Base-by-base conservation (phyloP, 2,113 vertebrate species). In the Mustela nigripes region DNA sequence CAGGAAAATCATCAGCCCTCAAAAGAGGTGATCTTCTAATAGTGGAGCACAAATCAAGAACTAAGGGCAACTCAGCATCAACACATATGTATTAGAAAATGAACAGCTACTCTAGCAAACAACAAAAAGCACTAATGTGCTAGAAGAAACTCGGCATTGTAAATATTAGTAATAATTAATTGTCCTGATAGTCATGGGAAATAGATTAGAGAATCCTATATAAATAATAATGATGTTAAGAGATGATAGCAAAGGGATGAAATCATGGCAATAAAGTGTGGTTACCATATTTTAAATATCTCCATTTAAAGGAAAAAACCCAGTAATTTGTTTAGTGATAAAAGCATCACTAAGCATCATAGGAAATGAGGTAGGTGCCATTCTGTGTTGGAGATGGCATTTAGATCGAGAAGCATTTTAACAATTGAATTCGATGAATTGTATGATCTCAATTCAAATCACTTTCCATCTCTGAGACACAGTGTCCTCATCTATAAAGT, bases 41-140 rank as follows among this genome's bases (percentile, higher is more conserved):
- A 4, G 14, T 48, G 26, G 33, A 36, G 26, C 5, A 45, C 39
- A 42, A 60, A 16, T 4, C 12, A 50, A 28, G n/a, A 48, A 24
- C 21, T 2, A 28, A 69, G 62, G 5, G 9, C 50, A 8, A 5
- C 7, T n/a, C 21, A 21, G 1, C 9, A 12, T 24, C 6, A 18
- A 42, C 31, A 45, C 16, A 24, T 0, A 0, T 3, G 10, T n/a
- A 39, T 21, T 48, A 26, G 48, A 5, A 63, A 1, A 56, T 42
- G 21, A 74, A 36, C 18, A 76, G 7, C 15, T 63, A 42, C 11
- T 63, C 11, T n/a, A 73, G 24, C 5, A 11, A 73, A 28, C 8
- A 60, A 45, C 14, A 10, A 22, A 76, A 18, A 39, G 53, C n/a
- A 33, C 3, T 26, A 53, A 48, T 28, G 62, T 21, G 45, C 28